These are phyloP conservation scores for Oxytorus armatus DNA, from an alignment of 2,888 invertebrate genomes.

Conservation along the genomic window DNA sequence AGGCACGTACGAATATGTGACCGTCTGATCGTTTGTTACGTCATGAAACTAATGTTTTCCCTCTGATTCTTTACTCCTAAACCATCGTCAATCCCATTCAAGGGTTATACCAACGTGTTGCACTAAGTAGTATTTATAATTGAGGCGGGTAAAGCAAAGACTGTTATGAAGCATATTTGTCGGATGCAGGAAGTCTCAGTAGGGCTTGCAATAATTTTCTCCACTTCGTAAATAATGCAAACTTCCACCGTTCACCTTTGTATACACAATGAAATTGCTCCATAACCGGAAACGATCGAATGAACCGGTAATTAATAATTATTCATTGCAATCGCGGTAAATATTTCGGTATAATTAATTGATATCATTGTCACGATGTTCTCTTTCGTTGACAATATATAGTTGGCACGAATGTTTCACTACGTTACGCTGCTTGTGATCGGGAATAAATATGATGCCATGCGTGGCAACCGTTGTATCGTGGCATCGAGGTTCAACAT, in stretches of 20 bases:
- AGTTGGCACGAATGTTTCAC: conserved; percentile 29
- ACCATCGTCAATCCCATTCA: conserved; percentile 26
- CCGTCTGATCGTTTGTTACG: conserved; percentile 43
- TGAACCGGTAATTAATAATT: conserved; percentile 78
- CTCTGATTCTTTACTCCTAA: neutral
- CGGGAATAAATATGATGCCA: neutral
- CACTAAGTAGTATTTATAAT: conserved; percentile 61
- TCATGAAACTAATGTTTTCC: conserved; percentile 18
- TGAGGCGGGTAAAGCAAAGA: conserved; percentile 21
- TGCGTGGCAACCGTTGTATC: neutral
- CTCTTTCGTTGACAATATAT: conserved; percentile 5
- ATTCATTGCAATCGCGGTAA: conserved; percentile 66
- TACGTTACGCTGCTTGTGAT: conserved; percentile 15
- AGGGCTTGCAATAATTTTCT: conserved; percentile 15
- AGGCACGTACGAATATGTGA: conserved; percentile 37
- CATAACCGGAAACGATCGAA: conserved; percentile 68
- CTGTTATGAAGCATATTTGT: conserved; percentile 48
- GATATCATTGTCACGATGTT: conserved; percentile 62
- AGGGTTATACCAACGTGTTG: conserved; percentile 58
- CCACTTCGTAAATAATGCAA: conserved; percentile 19
- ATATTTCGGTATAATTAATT: conserved; percentile 77
- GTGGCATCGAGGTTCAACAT: neutral
- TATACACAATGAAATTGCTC: conserved; percentile 27
- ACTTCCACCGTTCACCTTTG: neutral
- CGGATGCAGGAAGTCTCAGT: conserved; percentile 37